Evolutionary conservation across 2,888 invertebrate species (phyloP).

Genomic region (Cordilura impudica): DNA sequence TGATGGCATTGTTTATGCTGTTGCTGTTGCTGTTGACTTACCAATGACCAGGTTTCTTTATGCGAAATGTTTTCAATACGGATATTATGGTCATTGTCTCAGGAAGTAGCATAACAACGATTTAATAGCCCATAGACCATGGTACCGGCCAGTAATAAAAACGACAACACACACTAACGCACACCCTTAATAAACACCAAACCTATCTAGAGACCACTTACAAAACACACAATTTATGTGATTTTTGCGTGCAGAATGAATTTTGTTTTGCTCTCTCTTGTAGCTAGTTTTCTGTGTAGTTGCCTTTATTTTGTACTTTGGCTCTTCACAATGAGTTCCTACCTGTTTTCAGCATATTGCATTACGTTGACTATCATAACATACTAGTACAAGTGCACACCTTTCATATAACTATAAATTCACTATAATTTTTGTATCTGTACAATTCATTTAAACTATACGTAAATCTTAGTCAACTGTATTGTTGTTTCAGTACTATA

Average conservation of each 20-base stretch:
- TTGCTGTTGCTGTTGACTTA: background rate
- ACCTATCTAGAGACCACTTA: background rate
- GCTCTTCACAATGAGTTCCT: background rate
- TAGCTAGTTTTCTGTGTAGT: constrained; percentile 11
- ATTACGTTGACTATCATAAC: constrained; percentile 10
- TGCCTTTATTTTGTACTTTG: background rate
- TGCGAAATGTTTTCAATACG: constrained; percentile 12
- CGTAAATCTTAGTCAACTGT: constrained; percentile 41
- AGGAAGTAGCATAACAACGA: constrained; percentile 44
- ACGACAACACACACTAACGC: background rate
- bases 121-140: constrained; percentile 40
- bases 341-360: background rate
- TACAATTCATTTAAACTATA: constrained; percentile 31
- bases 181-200: constrained; percentile 1
- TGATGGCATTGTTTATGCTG: background rate
- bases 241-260: constrained; percentile 27
- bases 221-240: constrained; percentile 35
- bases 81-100: constrained; percentile 36
- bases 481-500: constrained; percentile 13
- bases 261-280: background rate
- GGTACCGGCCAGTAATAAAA: constrained; percentile 30
- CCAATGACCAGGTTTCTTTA: constrained; percentile 3
- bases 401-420: constrained; percentile 31
- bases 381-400: constrained; percentile 13
- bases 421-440: constrained; percentile 30